Base-by-base conservation (phyloP, 2,888 invertebrate genomes). In the Melinopterus prodromus region DNA sequence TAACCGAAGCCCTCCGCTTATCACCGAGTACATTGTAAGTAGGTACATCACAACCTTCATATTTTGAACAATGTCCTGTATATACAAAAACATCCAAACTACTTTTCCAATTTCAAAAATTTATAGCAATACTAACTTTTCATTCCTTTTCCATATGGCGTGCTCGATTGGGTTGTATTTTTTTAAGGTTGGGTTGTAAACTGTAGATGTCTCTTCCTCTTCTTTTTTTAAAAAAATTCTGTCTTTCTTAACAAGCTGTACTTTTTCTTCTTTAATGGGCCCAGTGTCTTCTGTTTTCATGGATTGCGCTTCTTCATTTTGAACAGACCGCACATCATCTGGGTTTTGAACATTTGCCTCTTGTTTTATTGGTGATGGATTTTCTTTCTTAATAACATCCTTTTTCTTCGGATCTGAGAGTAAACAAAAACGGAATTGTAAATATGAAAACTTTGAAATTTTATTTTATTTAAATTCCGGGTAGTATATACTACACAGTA, bases 131-230 rank as follows among this genome's bases (percentile, higher is more conserved):
- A 87, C 89, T 88, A 89, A 94, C 94, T 92, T 93, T 86, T 95
- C 93, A 5, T 92, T 93, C 16, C 90, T 88, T 80, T 92, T 90
- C 98, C 98, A 98, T 85, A 92, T 93, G 0, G 98, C 98, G 89
- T 97, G 93, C 0, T 93, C 89, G 14, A 97, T 91, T 0, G 98
- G 97, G 88, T 98, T 92, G 89, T 98, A 98, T 74, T 93, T 93
- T 0, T 90, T 82, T 85, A 92, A 92, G 35, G 90, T 89, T 0
- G 98, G 98, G 88, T 96, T 92, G 88, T 95, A 98, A 16, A 26
- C 26, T 26, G 15, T 16, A 70, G 16, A 35, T 26, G 72, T 14
- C 6, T 35, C 5, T 15, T 38, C 69, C n/a, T n/a, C 9, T n/a
- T 76, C n/a, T 2, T 15, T 70, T 72, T 78, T 38, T 36, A 69